Evolutionary conservation across 64 coral and sea anemone genomes (phyloP).

Genomic region (Pachyseris speciosa): DNA sequence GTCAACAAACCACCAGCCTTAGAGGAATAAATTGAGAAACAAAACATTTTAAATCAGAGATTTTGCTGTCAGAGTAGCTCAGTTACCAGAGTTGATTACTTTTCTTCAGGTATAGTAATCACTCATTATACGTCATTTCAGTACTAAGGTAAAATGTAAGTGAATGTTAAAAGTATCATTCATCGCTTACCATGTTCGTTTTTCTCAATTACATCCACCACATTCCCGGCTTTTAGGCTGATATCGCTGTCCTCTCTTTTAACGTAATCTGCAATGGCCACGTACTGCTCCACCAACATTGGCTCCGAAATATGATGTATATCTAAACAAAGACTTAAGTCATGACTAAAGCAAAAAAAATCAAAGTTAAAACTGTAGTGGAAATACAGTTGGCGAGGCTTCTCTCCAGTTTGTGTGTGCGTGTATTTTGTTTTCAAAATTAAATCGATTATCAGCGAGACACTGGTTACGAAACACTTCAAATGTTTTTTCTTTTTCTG

Average conservation of each 20-base stretch:
- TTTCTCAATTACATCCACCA: constrained; percentile 87
- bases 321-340: constrained; percentile 13
- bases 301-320: constrained; percentile 83
- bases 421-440: not conserved
- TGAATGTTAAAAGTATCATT: not conserved
- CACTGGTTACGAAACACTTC: too few species aligned
- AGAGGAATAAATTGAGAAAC: not conserved
- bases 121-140: too few species aligned
- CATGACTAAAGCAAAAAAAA: not conserved
- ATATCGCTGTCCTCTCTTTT: constrained; percentile 55
- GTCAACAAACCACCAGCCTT: constrained; percentile 97
- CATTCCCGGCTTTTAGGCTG: constrained; percentile 70
- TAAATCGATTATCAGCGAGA: too few species aligned
- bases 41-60: too few species aligned
- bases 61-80: too few species aligned
- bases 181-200: constrained; percentile 68
- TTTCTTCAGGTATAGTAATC: too few species aligned
- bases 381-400: too few species aligned
- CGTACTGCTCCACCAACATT: constrained; percentile 84
- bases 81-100: too few species aligned
- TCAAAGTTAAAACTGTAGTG: not conserved
- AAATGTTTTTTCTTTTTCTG: too few species aligned
- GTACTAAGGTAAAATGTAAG: not conserved
- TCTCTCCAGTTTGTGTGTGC: too few species aligned
- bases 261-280: constrained; percentile 76